These are phyloP conservation scores for Leucozona laternaria DNA, from an alignment of 2,888 invertebrate genomes.

Conservation along the genomic window DNA sequence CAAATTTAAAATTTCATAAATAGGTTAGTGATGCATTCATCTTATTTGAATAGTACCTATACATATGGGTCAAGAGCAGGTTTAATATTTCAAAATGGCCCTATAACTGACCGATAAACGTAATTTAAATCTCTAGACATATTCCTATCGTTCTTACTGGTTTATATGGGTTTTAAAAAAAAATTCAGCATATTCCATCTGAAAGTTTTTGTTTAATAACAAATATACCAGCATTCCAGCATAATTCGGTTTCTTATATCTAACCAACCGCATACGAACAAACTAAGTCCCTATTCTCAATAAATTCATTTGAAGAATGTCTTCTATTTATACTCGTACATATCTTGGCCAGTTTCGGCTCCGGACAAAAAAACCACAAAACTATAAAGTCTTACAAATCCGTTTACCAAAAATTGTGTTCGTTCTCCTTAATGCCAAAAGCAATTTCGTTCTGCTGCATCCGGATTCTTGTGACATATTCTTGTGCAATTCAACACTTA, in stretches of 20 bases:
- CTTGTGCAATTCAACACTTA: slow-evolving; percentile 52
- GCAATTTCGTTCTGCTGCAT: slow-evolving; percentile 62
- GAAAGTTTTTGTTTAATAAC: not conserved
- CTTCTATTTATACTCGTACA: not conserved
- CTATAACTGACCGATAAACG: too few species aligned
- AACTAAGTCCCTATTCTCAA: not conserved
- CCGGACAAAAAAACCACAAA: slow-evolving; percentile 26
- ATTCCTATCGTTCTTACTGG: not conserved
- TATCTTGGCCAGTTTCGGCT: not conserved
- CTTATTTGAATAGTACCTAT: too few species aligned
- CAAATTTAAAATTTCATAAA: too few species aligned
- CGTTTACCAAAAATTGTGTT: slow-evolving; percentile 66
- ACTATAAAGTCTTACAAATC: slow-evolving; percentile 41
- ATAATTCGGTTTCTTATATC: not conserved
- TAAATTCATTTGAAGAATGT: slow-evolving; percentile 21
- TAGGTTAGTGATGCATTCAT: too few species aligned
- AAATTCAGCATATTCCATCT: not conserved
- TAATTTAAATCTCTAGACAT: not conserved
- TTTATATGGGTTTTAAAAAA: not conserved
- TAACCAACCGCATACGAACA: slow-evolving; percentile 1
- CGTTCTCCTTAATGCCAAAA: slow-evolving; percentile 67
- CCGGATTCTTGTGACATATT: slow-evolving; percentile 30
- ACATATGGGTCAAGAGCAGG: too few species aligned
- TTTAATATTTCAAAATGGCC: too few species aligned
- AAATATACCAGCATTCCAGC: not conserved